A percentile compares a stretch with the other conserved stretches of the same genome.
Evolutionary conservation across 2,113 vertebrate species (phyloP).

Genomic region (Labrus mixtus): DNA sequence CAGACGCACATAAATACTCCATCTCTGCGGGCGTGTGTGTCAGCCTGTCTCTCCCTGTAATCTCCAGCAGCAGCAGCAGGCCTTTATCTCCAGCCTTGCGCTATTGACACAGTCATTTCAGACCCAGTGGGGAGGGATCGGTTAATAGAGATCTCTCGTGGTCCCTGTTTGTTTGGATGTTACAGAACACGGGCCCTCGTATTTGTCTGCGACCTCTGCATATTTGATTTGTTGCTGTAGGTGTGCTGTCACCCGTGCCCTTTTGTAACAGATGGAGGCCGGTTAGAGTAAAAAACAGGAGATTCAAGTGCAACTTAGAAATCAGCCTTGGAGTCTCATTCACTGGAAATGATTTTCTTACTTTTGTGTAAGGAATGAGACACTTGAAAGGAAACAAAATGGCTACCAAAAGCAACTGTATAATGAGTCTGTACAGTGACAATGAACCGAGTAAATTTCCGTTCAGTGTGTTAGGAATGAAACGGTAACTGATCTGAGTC

Average conservation of each 20-base stretch:
- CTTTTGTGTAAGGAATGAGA: background rate
- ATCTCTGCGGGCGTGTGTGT: background rate
- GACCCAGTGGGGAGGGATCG: constrained; percentile 46
- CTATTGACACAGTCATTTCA: constrained; percentile 66
- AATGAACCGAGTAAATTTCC: background rate
- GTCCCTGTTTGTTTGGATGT: constrained; percentile 51
- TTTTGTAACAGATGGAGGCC: constrained; percentile 44
- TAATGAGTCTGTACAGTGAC: background rate
- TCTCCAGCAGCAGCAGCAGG: constrained; percentile 48
- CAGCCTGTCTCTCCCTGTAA: constrained; percentile 40
- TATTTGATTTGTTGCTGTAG: constrained; percentile 48
- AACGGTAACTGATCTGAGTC: background rate
- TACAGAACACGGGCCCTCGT: constrained; percentile 13
- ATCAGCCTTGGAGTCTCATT: constrained; percentile 15
- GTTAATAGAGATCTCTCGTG: constrained; percentile 55
- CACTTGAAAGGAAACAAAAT: constrained; percentile 24
- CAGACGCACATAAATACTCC: constrained; percentile 47
- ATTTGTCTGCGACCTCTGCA: constrained; percentile 45
- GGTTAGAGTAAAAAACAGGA: constrained; percentile 13
- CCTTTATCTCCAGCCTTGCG: constrained; percentile 61
- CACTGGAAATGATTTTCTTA: background rate
- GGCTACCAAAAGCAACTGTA: background rate
- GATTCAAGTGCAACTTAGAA: constrained; percentile 16
- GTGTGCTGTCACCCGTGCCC: constrained; percentile 32
- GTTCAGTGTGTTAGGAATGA: background rate